Base-by-base conservation (phyloP, 2,888 invertebrate genomes). In the Ypsolopha sequella region DNA sequence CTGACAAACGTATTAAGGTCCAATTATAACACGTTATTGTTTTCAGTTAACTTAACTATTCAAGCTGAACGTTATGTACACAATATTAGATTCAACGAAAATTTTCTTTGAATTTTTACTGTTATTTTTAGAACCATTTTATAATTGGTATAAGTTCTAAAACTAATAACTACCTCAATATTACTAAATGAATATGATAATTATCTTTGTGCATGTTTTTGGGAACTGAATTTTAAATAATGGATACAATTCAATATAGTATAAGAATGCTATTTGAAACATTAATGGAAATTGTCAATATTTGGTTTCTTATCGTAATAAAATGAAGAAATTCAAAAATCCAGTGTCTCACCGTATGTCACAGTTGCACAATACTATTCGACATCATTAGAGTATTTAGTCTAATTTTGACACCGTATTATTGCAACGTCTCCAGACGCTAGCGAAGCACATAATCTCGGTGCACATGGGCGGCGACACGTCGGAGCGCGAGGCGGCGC, bases 401-500 rank as follows among this genome's bases (percentile, higher is more conserved):
- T n/a, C n/a, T n/a, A n/a, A n/a, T n/a, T n/a, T 43, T 24, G 24
- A 24, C 24, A 24, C 24, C 24, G 24, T 2, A 3, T 24, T 24
- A 24, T 24, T 4, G 24, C n/a, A 24, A 24, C 4, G 24, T 34
- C 34, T 14, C 56, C 68, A 92, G 91, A 95, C 90, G 0, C 77
- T 99, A 60, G 99, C 99, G 0, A 96, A 96, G 73, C 99, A 99
- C 79, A 97, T 99, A 55, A 96, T 99, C 86, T 93, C 93, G 51
- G 93, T 99, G 47, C 99, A 99, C 82, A 92, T 97, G 86, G 96
- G 96, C 66, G 91, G 91, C 41, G 90, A 91, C 69, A 76, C 88
- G 10, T 72, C 75, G 0, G 80, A 81, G 24, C 77, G 85, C 1
- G 88, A 88, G 54, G 70, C 84, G 0, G 82, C 66, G 13, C 93